A percentile compares a stretch with the other conserved stretches of the same genome.
These are phyloP conservation scores for Crossocerus cetratus DNA, from an alignment of 2,888 invertebrate genomes.

Conservation along the genomic window DNA sequence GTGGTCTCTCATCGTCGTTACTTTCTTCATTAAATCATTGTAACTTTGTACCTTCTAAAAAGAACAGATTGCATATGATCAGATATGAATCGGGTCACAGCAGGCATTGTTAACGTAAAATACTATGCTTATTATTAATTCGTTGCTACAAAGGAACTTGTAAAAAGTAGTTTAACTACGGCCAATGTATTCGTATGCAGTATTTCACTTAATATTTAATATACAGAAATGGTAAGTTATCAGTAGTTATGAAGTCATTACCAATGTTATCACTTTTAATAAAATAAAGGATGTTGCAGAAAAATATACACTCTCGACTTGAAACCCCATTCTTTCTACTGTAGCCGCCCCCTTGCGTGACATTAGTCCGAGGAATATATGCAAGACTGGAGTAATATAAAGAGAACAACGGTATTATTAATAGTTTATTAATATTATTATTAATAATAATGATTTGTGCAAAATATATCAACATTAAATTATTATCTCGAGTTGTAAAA, in stretches of 20 bases:
- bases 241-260: conserved; percentile 56
- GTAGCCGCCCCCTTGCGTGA: background rate
- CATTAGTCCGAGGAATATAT: background rate
- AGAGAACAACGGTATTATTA: conserved; percentile 47
- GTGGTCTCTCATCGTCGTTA: too few relatives aligned
- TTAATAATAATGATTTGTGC: conserved; percentile 68
- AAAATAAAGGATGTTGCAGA: conserved; percentile 56
- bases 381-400: conserved; percentile 10
- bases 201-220: conserved; percentile 68
- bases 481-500: conserved; percentile 67
- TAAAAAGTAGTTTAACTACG: conserved; percentile 38
- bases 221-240: conserved; percentile 63
- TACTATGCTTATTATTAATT: conserved; percentile 12
- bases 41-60: conserved; percentile 19
- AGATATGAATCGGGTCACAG: conserved; percentile 7
- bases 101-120: conserved; percentile 18
- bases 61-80: background rate
- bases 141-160: conserved; percentile 20
- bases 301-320: conserved; percentile 9
- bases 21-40: background rate
- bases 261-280: conserved; percentile 63
- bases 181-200: conserved; percentile 70
- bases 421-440: conserved; percentile 63
- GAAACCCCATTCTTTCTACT: conserved; percentile 3
- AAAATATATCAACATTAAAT: conserved; percentile 72